Base-by-base conservation (phyloP, 1,140 invertebrate species). In the Trichonephila clavipes region DNA sequence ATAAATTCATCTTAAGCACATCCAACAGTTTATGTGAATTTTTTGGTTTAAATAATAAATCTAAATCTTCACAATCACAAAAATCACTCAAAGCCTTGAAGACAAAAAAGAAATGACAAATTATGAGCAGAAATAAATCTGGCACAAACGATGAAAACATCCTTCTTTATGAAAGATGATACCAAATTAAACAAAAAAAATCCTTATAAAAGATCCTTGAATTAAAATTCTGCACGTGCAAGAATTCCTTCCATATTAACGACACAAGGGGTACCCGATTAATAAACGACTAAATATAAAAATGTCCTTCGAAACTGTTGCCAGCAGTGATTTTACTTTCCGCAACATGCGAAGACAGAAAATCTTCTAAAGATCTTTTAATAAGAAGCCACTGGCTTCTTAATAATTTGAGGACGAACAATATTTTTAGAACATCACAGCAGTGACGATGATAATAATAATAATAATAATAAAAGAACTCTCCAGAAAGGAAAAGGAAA, bases 391-490 rank as follows among this genome's bases (percentile, higher is more conserved):
- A 44, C 72, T 85, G 44, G 1, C 24, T 59, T 58, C 82, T 85
- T 85, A 24, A 85, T 85, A 85, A 85, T 85, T 85, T 44, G 44
- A 58, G 82, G 58, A 3, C 21, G 82, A 59, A 85, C 58, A 85
- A 85, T 85, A 85, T 85, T 85, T 85, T 85, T 85, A 44, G 82
- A 85, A 85, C 82, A 58, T 10, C 44, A 85, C 44, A 85, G 40
- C 7, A 59, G 44, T 18, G 58, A 77, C 72, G 72, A 34, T 59
- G 72, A 34, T 59, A 34, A 85, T 21, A 85, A 24, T 58, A 85
- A 24, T 58, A 85, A 85, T 24, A 85, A 44, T 21, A 51, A 19
- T 10, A 72, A 34, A 40, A 82, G 16, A 8, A 82, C 51, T 40
- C 51, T 51, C 51, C 7, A 44, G 21, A 58, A 83, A 82, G 77